Percentiles rank a stretch among this genome's conserved stretches.
Conservation (phyloP, 2,797 vertebrate genomes). For the Sebastes wilsoni region DNA sequence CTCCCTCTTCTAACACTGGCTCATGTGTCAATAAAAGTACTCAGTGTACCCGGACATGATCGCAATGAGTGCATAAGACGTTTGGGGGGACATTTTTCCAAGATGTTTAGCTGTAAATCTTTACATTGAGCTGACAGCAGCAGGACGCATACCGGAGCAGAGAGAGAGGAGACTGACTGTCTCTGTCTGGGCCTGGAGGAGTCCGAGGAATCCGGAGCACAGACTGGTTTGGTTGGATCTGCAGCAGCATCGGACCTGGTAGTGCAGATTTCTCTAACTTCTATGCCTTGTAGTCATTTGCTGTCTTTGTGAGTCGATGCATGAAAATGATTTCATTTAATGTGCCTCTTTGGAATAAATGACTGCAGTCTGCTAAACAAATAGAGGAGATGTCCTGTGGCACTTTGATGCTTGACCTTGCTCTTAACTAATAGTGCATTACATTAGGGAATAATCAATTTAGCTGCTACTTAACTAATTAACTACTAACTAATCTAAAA, state of each 20-base stretch:
- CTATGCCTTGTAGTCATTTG: neutral
- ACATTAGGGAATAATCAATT: neutral
- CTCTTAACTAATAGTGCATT: neutral
- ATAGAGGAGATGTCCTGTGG: neutral
- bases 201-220: conserved; percentile 42
- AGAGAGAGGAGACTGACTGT: conserved; percentile 7
- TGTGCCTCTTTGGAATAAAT: neutral
- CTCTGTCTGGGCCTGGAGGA: conserved; percentile 67
- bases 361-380: neutral
- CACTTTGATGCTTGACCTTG: neutral
- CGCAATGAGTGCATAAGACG: neutral
- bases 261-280: neutral
- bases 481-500: neutral
- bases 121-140: conserved; percentile 34
- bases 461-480: neutral
- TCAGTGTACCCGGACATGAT: conserved; percentile 28
- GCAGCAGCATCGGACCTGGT: conserved; percentile 16
- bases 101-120: conserved; percentile 45
- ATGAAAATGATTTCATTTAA: neutral
- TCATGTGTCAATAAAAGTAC: conserved; percentile 46
- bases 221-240: conserved; percentile 64
- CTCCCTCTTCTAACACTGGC: conserved; percentile 3
- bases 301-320: neutral
- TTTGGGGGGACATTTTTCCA: neutral
- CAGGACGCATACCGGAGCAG: conserved; percentile 28